Evolutionary conservation across 2,888 invertebrate genomes (phyloP), one percentile per base, ranked within the genome.

Genomic region (Cremastinae sp.): DNA sequence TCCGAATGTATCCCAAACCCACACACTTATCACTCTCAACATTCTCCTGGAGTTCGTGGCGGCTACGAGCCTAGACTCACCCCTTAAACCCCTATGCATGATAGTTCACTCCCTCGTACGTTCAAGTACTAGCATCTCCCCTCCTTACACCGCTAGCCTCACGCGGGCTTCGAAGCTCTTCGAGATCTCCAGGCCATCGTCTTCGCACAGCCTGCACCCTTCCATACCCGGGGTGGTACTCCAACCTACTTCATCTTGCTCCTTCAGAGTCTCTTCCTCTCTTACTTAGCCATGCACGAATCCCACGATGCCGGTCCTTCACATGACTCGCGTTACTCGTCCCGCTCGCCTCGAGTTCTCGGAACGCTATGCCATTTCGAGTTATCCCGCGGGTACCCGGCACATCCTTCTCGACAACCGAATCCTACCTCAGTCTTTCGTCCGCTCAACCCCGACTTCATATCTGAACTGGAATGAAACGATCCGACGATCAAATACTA

Each of bases 401-500:
- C 41, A 8, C 10, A 49, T 18, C 47, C 35, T 64, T 22, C 39
- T 20, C 58, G 59, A 43, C 28, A 55, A 65, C 65, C 49, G 70
- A 64, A 65, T 47, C 59, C 68, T 59, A 58, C 55, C 64, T 10
- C n/a, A 64, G 73, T 73, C 73, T 41, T 47, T 65, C 41, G 61
- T 28, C 2, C 28, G 28, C 28, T 5, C 73, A 73, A 69, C 72
- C 73, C 69, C 69, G 76, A 59, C 64, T 73, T 75, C 75, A 39
- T 78, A 68, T 75, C 69, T 79, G 5, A 28, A 5, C 28, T 73
- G 74, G 81, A 83, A 61, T 41, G 84, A 84, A 85, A 84, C 85
- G 85, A 81, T 83, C 81, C 86, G 86, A 85, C 85, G 85, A 87
- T 87, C 87, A 85, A 86, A 85, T 86, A 41, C 85, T 86, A 83